phyloP scores from a whole-genome alignment of 2,888 invertebrate genomes.

The Vandiemenella viatica region DNA sequence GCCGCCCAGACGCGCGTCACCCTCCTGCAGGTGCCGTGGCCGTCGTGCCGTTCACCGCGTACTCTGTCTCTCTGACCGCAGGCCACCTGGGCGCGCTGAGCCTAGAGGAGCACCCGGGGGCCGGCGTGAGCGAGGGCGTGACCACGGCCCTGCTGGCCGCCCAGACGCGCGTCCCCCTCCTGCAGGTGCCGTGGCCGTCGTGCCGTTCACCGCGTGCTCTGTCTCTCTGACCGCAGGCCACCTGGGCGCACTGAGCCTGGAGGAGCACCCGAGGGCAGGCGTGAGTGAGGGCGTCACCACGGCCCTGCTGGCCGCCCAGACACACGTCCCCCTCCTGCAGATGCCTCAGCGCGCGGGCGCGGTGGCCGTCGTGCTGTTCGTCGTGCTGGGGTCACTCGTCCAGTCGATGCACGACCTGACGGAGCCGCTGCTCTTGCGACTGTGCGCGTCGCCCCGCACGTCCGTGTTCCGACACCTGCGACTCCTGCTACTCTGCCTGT shows the following conservation, averaged over 20 bases:
- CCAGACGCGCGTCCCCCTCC: constrained; percentile 35
- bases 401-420: constrained; percentile 37
- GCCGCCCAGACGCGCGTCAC: constrained; percentile 35
- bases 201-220: constrained; percentile 36
- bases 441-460: constrained; percentile 30
- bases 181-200: constrained; percentile 33
- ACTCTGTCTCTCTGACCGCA: too few species aligned
- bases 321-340: constrained; percentile 32
- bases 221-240: too few species aligned
- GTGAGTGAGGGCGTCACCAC: constrained; percentile 37
- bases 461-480: constrained; percentile 26
- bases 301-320: constrained; percentile 34
- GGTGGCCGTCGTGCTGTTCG: constrained; percentile 35
- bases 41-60: constrained; percentile 35
- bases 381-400: constrained; percentile 36
- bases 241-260: too few species aligned
- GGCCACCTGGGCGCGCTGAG: too few species aligned
- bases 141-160: constrained; percentile 35
- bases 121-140: constrained; percentile 36
- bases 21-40: constrained; percentile 34
- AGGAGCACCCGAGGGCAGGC: too few species aligned
- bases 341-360: constrained; percentile 33
- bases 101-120: too few species aligned
- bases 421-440: constrained; percentile 32
- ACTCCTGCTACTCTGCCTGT: constrained; percentile 26